These are phyloP conservation scores for Ranitomeya imitator DNA, from an alignment of 2,113 vertebrate species.

Conservation along the genomic window DNA sequence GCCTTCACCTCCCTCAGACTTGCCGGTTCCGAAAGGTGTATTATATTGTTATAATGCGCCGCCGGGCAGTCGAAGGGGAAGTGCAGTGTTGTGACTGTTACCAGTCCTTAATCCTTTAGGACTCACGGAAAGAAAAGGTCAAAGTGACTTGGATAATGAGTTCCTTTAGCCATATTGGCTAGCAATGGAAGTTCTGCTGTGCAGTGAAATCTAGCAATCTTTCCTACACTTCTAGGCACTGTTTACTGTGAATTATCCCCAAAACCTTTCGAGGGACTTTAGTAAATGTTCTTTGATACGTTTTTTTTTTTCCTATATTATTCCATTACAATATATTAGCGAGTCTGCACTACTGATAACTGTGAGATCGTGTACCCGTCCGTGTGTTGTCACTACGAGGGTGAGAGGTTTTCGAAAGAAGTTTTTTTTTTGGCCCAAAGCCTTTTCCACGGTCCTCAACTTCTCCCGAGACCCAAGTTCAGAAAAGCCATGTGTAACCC, in stretches of 20 bases:
- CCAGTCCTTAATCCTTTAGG: not conserved
- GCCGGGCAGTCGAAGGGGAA: not conserved
- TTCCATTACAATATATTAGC: slow-evolving; percentile 18
- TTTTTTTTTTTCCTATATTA: not conserved
- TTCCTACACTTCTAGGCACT: slow-evolving; percentile 44
- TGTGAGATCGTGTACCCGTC: not conserved
- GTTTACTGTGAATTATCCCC: slow-evolving; percentile 53
- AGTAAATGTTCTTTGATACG: not conserved
- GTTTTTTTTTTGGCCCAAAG: not conserved
- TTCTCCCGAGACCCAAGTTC: not conserved
- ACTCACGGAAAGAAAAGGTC: slow-evolving; percentile 58
- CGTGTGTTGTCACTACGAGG: not conserved
- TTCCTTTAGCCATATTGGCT: slow-evolving; percentile 69
- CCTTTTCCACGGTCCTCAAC: not conserved
- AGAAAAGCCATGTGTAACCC: not conserved
- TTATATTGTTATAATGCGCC: slow-evolving; percentile 23
- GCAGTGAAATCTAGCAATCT: slow-evolving; percentile 51
- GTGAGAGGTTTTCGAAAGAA: not conserved
- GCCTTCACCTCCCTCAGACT: slow-evolving; percentile 48
- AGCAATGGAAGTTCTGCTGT: slow-evolving; percentile 60
- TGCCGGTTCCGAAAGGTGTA: not conserved
- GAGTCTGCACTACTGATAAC: not conserved
- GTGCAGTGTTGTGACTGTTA: slow-evolving; percentile 60
- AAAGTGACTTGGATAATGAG: slow-evolving; percentile 58
- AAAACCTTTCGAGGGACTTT: slow-evolving; percentile 18